Percentiles rank a stretch among this genome's conserved stretches.
Conservation (phyloP, 2,797 vertebrate genomes). For the Carcharodon carcharias region DNA sequence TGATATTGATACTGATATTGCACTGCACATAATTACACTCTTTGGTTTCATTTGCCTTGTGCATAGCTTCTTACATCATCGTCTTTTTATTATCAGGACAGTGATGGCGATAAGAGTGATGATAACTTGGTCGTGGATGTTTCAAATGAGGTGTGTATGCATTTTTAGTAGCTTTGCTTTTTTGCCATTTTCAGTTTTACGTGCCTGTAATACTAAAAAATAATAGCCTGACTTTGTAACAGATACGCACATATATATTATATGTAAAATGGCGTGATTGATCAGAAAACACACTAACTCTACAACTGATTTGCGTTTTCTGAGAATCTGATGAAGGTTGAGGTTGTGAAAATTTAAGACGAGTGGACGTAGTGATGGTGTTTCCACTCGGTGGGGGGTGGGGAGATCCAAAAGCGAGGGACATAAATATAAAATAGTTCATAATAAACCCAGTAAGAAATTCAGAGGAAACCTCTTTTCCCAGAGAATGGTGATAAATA, state of each 20-base stretch:
- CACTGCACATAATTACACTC: neutral
- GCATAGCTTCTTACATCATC: neutral
- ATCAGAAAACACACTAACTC: neutral
- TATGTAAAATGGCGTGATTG: neutral
- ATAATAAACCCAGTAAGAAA: neutral
- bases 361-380: neutral
- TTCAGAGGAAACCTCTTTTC: neutral
- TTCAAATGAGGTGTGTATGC: slow-evolving; percentile 65
- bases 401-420: neutral
- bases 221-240: neutral
- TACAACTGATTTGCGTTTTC: neutral
- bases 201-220: neutral
- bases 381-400: neutral
- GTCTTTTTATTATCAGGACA: slow-evolving; percentile 59
- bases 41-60: neutral
- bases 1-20: too few species aligned
- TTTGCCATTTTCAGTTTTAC: neutral
- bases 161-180: neutral
- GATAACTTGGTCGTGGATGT: slow-evolving; percentile 78
- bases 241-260: too few species aligned
- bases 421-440: neutral
- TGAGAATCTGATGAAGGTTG: neutral
- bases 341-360: neutral
- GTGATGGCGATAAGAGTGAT: slow-evolving; percentile 77
- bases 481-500: neutral